Evolutionary conservation across 2,113 vertebrate genomes (phyloP).

Genomic region (Ariopsis seemanni): DNA sequence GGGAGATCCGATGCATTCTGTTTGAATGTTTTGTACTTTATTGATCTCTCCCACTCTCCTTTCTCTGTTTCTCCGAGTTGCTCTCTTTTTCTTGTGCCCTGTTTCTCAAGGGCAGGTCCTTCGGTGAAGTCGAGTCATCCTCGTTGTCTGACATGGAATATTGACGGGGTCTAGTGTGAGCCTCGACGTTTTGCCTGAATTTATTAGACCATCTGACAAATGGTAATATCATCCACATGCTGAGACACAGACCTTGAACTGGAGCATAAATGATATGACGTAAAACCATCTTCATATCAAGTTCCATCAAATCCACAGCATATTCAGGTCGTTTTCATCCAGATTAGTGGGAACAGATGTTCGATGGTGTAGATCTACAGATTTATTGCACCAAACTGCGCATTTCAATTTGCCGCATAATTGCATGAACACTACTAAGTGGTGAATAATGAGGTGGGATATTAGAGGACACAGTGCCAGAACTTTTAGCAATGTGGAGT

Average conservation of each 20-base stretch:
- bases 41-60: conserved; percentile 46
- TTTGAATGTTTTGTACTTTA: conserved; percentile 58
- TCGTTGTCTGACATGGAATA: conserved; percentile 41
- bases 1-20: conserved; percentile 52
- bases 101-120: conserved; percentile 54
- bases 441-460: conserved; percentile 39
- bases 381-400: conserved; percentile 40
- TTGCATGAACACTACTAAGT: conserved; percentile 43
- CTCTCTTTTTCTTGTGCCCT: conserved; percentile 3
- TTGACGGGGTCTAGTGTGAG: conserved; percentile 41
- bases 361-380: conserved; percentile 39
- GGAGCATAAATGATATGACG: neutral
- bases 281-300: neutral
- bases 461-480: conserved; percentile 21
- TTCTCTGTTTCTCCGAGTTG: neutral
- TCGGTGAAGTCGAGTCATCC: conserved; percentile 44
- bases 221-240: conserved; percentile 10
- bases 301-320: neutral
- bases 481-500: neutral
- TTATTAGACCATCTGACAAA: conserved; percentile 34
- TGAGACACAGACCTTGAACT: conserved; percentile 11
- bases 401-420: conserved; percentile 37
- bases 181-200: conserved; percentile 14
- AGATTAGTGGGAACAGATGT: conserved; percentile 45
- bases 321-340: conserved; percentile 31